Evolutionary conservation across 1,140 invertebrate species (phyloP).

Genomic region (Copidosoma floridanum): DNA sequence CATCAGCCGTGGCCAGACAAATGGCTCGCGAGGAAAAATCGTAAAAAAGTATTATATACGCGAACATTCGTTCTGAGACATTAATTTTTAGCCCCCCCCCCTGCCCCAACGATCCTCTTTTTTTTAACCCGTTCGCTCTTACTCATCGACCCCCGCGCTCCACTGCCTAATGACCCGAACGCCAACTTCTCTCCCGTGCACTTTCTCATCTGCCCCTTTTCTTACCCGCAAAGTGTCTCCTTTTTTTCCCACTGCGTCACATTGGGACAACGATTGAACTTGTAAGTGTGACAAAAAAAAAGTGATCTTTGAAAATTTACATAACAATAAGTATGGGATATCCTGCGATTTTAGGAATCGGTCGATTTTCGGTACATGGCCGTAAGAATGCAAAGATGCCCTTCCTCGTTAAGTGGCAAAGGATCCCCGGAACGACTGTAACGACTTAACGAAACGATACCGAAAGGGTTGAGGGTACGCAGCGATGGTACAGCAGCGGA

Average conservation of each 20-base stretch:
- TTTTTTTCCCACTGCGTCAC: conserved; percentile 25
- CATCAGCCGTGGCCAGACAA: conserved; percentile 32
- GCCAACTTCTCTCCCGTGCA: conserved; percentile 19
- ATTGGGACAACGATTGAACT: conserved; percentile 2
- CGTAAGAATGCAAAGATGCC: conserved; percentile 43
- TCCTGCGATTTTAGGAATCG: too few relatives aligned
- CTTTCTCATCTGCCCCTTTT: conserved; percentile 18
- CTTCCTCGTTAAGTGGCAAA: conserved; percentile 42
- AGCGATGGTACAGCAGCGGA: too few relatives aligned
- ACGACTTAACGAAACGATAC: conserved; percentile 29
- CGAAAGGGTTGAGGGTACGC: conserved; percentile 30
- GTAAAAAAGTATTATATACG: conserved; percentile 47
- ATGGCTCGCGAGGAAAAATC: conserved; percentile 53
- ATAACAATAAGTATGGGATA: too few relatives aligned
- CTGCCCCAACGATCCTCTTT: conserved; percentile 37
- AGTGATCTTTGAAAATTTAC: too few relatives aligned
- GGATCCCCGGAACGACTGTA: conserved; percentile 33
- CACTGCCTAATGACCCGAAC: conserved; percentile 53
- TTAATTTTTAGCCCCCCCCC: conserved; percentile 55
- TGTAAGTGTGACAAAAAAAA: too few relatives aligned
- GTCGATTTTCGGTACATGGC: too few relatives aligned
- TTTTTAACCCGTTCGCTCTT: conserved; percentile 17
- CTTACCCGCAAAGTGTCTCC: conserved; percentile 19
- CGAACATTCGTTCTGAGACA: conserved; percentile 55
- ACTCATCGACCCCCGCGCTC: conserved; percentile 23